phyloP scores from a whole-genome alignment of 1,140 invertebrate genomes.

The Charaxes varanes region DNA sequence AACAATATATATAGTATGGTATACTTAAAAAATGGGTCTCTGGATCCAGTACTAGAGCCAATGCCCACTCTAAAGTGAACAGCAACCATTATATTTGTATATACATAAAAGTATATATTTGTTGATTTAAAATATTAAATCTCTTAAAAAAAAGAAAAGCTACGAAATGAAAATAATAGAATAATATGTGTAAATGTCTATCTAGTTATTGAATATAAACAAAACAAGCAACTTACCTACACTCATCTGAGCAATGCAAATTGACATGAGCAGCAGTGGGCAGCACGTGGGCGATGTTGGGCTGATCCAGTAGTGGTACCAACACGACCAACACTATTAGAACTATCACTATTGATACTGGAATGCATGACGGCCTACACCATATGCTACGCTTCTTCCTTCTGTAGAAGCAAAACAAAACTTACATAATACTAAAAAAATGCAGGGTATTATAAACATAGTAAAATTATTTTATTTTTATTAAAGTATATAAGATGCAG shows the following conservation, averaged over 20 bases:
- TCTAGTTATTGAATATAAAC: no score
- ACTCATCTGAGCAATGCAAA: constrained; percentile 71
- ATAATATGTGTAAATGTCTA: no score
- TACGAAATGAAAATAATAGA: no score
- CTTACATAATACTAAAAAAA: background rate
- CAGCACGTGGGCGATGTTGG: constrained; percentile 38
- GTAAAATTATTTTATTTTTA: background rate
- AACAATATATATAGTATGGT: no score
- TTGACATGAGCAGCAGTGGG: constrained; percentile 32
- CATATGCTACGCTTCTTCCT: constrained; percentile 70
- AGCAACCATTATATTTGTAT: background rate
- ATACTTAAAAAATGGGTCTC: no score
- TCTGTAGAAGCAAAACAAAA: constrained; percentile 30
- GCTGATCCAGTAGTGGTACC: constrained; percentile 82
- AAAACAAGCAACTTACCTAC: constrained; percentile 73
- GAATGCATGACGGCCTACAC: constrained; percentile 87
- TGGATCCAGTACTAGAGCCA: no score
- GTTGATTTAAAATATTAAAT: no score
- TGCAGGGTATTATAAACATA: no score
- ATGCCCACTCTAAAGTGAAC: no score
- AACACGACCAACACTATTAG: constrained; percentile 85
- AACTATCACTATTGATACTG: constrained; percentile 84
- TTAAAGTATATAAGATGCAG: background rate
- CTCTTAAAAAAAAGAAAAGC: no score
- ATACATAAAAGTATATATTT: no score